A percentile compares a stretch with the other conserved stretches of the same genome.
These are phyloP conservation scores for Notospermus geniculatus DNA, from an alignment of 1,140 invertebrate genomes.

Conservation along the genomic window DNA sequence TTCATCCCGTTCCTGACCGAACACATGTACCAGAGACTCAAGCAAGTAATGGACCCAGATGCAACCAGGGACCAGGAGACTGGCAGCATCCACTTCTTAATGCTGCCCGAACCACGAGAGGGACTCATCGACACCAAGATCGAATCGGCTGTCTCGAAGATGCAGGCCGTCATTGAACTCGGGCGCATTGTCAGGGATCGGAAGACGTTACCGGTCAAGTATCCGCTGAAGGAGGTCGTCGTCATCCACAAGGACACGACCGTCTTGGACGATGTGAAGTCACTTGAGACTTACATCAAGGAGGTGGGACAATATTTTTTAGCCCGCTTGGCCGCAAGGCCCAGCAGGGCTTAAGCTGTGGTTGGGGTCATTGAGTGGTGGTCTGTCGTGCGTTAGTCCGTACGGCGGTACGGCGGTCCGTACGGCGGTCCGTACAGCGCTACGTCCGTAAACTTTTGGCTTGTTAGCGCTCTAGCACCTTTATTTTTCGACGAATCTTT, in stretches of 20 bases:
- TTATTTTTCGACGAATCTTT: too few species aligned
- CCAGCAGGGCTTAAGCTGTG: too few species aligned
- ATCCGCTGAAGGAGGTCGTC: constrained; percentile 93
- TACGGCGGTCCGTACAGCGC: too few species aligned
- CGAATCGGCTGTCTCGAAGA: constrained; percentile 82
- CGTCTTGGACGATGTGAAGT: constrained; percentile 77
- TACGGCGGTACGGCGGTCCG: too few species aligned
- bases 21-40: constrained; percentile 89
- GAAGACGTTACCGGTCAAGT: constrained; percentile 89
- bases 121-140: constrained; percentile 81
- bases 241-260: constrained; percentile 84
- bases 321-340: too few species aligned
- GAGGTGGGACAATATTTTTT: too few species aligned
- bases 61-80: constrained; percentile 32
- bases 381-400: too few species aligned
- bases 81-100: constrained; percentile 65
- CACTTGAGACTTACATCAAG: constrained; percentile 81
- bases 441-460: too few species aligned
- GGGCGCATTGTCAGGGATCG: constrained; percentile 89
- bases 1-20: constrained; percentile 98
- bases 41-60: constrained; percentile 48
- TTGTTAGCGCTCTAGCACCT: too few species aligned
- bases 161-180: constrained; percentile 95
- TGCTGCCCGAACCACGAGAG: constrained; percentile 73
- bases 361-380: too few species aligned